Evolutionary conservation across 2,797 vertebrate genomes (phyloP).

Genomic region (Sebastes variabilis): DNA sequence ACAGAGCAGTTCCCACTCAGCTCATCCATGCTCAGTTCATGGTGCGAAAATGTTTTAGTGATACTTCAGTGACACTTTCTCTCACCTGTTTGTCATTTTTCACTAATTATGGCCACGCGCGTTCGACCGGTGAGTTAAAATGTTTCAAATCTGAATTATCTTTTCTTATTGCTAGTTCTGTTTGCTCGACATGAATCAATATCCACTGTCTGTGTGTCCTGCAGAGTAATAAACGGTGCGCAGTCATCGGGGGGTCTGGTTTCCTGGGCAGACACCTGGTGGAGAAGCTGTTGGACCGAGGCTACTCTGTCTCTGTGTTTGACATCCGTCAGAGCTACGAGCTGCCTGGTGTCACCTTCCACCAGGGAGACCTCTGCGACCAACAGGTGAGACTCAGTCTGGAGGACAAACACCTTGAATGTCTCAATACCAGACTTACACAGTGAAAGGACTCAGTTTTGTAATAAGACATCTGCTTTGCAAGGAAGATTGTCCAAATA

Average conservation of each 20-base stretch:
- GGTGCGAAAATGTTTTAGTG: neutral
- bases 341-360: slow-evolving; percentile 85
- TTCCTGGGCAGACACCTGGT: slow-evolving; percentile 95
- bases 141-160: fast-evolving
- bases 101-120: slow-evolving; percentile 80
- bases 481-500: neutral
- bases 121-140: slow-evolving; percentile 83
- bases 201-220: fast-evolving
- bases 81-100: neutral
- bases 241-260: slow-evolving; percentile 93
- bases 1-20: slow-evolving; percentile 54
- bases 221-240: slow-evolving; percentile 88
- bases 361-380: slow-evolving; percentile 92
- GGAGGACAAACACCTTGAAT: neutral
- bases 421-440: neutral
- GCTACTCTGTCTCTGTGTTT: slow-evolving; percentile 90
- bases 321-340: slow-evolving; percentile 90
- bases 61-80: neutral
- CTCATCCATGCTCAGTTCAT: slow-evolving; percentile 48
- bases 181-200: neutral
- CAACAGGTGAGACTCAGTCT: slow-evolving; percentile 82
- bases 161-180: neutral
- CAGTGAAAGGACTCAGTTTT: neutral
- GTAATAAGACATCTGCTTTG: neutral
- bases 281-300: slow-evolving; percentile 88